Base-by-base conservation (phyloP, 2,888 invertebrate genomes). In the Antheraea yamamai region DNA sequence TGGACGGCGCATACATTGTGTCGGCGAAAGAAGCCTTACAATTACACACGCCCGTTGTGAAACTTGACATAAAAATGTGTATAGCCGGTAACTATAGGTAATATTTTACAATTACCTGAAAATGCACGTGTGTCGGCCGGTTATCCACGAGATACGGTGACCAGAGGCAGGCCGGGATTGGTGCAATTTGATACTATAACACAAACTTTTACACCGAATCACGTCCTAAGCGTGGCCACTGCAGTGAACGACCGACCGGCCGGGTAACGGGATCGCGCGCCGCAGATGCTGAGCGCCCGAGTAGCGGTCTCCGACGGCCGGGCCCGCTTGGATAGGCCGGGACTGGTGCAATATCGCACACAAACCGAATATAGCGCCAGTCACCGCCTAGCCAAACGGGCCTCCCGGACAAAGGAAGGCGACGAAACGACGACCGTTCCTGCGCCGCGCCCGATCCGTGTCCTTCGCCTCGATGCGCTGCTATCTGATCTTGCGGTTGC, bases 141-240 rank as follows among this genome's bases (percentile, higher is more conserved):
- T 81, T 81, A 80, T 87, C 83, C 84, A 78, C 81, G 73, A 74
- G 78, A 79, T 81, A 84, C 88, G 85, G 90, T 89, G 91, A 86
- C 92, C 92, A 92, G 93, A 91, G 88, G 95, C 92, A 95, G 95
- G 95, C 95, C 95, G 95, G 95, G 95, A 94, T 94, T 91, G 95
- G 95, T 95, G 95, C 95, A 95, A 95, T 95, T 88, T 93, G 94
- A 91, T 91, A 88, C 84, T 85, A 86, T 89, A 86, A 84, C 90
- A 94, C 94, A 95, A 47, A 92, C 85, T 85, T 89, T 95, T 94
- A 93, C 95, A 94, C 95, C 95, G 86, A 94, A 92, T 92, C 95
- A 89, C 95, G 94, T 90, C 94, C 95, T 95, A 94, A 90, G 93
- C 93, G 92, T 93, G 92, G 92, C 90, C 92, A 91, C 91, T 90